Conservation (phyloP, 2,113 vertebrate species). For the Eolophus roseicapilla region DNA sequence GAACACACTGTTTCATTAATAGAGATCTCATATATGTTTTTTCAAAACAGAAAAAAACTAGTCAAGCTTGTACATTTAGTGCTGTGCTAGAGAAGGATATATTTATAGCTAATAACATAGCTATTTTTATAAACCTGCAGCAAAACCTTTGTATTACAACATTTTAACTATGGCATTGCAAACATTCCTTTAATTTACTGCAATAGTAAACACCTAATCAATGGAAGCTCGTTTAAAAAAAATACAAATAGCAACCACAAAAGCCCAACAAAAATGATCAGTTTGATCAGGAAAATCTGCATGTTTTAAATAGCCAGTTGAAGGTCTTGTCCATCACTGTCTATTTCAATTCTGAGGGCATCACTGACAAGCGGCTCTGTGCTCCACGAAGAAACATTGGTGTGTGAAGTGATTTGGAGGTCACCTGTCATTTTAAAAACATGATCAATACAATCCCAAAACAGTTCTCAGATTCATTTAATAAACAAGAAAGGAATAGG, state of each 20-base stretch:
- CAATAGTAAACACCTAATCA: conserved; percentile 2
- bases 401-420: conserved; percentile 66
- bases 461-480: conserved; percentile 60
- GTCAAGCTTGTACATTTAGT: not conserved
- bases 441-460: conserved; percentile 66
- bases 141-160: not conserved
- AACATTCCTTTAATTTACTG: conserved; percentile 16
- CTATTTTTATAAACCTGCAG: not conserved
- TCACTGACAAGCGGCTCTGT: conserved; percentile 39
- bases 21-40: not conserved
- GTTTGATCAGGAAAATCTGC: conserved; percentile 30
- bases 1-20: not conserved
- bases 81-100: not conserved
- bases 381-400: conserved; percentile 32
- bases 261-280: not conserved
- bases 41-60: not conserved
- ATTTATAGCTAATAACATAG: not conserved
- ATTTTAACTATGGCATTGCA: not conserved
- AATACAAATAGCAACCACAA: not conserved
- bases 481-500: conserved; percentile 57
- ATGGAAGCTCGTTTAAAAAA: conserved; percentile 44
- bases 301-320: conserved; percentile 16
- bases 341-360: conserved; percentile 49
- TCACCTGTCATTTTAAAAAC: conserved; percentile 72
- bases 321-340: conserved; percentile 72